Base-by-base conservation (phyloP, 2,797 vertebrate genomes). In the Platyrinchus mystaceus region DNA sequence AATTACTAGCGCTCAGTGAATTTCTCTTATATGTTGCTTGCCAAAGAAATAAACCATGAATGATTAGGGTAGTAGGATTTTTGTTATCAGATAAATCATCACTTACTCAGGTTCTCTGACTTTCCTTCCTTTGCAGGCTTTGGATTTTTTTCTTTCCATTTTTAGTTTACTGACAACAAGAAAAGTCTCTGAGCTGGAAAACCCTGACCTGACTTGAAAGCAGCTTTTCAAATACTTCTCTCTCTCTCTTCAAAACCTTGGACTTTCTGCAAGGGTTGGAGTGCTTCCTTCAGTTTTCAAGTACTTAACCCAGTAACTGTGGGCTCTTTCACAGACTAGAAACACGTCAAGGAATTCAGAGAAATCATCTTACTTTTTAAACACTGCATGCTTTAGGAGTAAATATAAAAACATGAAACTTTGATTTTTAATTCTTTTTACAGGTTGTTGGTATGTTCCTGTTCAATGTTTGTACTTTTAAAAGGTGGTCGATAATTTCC, bases 21-120 rank as follows among this genome's bases (percentile, higher is more conserved):
- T 92, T 91, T 86, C 76, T 93, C 79, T 74, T 76, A 74, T 94
- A 64, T 47, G 53, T 12, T 60, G 55, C 70, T 76, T 79, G 88
- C 73, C 94, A 95, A 87, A 82, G 71, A 84, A 94, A 95, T 82
- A 97, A 95, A 74, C 67, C 73, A 79, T 82, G 73, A 93, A 90
- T 82, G 47, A 92, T 14, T 74, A 55, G 37, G 28, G 43, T 80
- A 84, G 81, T 12, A 63, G 64, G 71, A 91, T 60, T 92, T 89
- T 60, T 79, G 79, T 76, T 90, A 95, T 93, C 88, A 88, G 67
- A 92, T 88, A 96, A 93, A 91, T 93, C 83, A 93, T 27, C 76
- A 59, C 69, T 79, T 87, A 81, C 77, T 86, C 78, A 84, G 73
- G 66, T 77, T 75, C 49, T 84, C 67, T 47, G 47, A 70, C 39